Base-by-base conservation (phyloP, 2,797 vertebrate species). In the Gallinago nigripennis region DNA sequence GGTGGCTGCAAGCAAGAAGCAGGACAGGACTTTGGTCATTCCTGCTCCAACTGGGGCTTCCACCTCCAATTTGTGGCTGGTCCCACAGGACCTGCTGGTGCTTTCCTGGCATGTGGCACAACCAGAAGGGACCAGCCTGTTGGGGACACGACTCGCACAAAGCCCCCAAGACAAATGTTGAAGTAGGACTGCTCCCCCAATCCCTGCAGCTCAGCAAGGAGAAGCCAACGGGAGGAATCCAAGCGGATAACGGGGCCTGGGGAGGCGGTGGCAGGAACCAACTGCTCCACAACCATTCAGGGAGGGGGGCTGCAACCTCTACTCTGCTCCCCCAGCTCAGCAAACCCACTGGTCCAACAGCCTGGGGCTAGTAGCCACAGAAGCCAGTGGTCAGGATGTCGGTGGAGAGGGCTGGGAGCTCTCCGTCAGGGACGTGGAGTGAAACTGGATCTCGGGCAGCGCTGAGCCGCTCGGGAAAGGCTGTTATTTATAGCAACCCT, bases 401-500 rank as follows among this genome's bases (percentile, higher is more conserved):
- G 20, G 72, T 7, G 31, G 78, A 37, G 37, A 37, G 37, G 10
- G 37, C 37, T 37, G 37, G 37, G 37, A 37, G 37, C 37, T 37
- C 37, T 37, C 37, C 37, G 9, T 37, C 37, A 37, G 37, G 37
- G 37, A 37, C 37, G 37, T 37, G 37, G 37, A 37, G 37, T 37
- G 37, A 37, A 37, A 37, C 37, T 37, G 37, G 37, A 37, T 37
- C 37, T 37, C 9, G 37, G 37, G 37, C 37, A 37, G 37, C 37
- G 37, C 37, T 37, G 37, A 37, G 37, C 37, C 37, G 37, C 37
- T 68, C 0, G 6, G 84, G 48, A 68, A 58, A 5, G 28, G 51
- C 54, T 5, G 51, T 31, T 94, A 86, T 81, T 88, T 88, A 83
- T 46, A 86, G 90, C 56, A 70, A 85, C 65, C 56, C 68, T 68